Conservation (phyloP, 2,888 invertebrate genomes). For the Eilema depressum region DNA sequence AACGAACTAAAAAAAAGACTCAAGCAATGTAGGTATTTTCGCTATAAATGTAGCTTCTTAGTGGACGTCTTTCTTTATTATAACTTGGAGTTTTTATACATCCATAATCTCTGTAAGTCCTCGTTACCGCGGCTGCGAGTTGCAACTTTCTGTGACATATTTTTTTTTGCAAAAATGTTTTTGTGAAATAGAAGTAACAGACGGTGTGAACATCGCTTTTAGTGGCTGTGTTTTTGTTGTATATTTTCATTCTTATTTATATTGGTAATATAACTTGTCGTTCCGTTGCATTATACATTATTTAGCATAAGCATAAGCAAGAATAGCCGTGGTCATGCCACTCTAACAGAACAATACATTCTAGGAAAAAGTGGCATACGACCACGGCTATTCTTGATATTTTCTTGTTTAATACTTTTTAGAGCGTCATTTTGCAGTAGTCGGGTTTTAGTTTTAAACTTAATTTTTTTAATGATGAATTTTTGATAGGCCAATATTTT, state of each 20-base stretch:
- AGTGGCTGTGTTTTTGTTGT: conserved; percentile 5
- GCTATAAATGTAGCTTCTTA: background rate
- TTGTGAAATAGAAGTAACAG: conserved; percentile 33
- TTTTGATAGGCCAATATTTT: no score
- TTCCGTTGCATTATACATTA: no score
- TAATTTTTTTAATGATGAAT: no score
- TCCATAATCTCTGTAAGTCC: conserved; percentile 44
- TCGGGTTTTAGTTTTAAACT: no score
- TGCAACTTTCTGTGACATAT: conserved; percentile 45
- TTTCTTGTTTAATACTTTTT: no score
- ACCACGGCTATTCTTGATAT: no score
- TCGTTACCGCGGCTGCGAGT: conserved; percentile 38
- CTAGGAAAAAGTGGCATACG: no score
- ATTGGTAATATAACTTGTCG: no score
- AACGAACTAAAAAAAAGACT: background rate
- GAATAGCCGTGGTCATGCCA: no score
- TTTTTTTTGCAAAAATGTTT: conserved; percentile 42
- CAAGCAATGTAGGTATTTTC: background rate
- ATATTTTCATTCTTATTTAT: background rate
- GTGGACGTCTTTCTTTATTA: conserved; percentile 27
- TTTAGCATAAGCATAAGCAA: no score
- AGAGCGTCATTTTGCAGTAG: no score
- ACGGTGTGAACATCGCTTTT: conserved; percentile 28
- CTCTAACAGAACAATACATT: no score
- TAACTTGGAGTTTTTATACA: conserved; percentile 36